Percentiles rank a stretch among this genome's conserved stretches.
phyloP scores from a whole-genome alignment of 1,140 invertebrate genomes.

The Hyposmocoma kahamanoa region DNA sequence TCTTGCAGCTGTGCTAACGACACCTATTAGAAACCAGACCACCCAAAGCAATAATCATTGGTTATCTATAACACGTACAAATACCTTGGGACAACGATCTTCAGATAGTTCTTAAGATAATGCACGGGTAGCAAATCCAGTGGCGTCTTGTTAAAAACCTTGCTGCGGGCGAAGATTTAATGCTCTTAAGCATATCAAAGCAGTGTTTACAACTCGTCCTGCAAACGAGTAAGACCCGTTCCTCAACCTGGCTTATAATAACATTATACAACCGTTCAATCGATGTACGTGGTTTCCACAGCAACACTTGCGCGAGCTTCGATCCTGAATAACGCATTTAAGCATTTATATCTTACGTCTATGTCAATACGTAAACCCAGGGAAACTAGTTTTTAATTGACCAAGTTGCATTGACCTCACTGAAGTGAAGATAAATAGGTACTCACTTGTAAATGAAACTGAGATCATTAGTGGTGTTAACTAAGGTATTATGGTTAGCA shows the following conservation, averaged over 20 bases:
- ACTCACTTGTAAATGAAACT: too few relatives aligned
- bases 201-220: constrained; percentile 20
- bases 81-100: background rate
- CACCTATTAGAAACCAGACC: too few relatives aligned
- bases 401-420: too few relatives aligned
- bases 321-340: too few relatives aligned
- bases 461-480: too few relatives aligned
- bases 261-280: constrained; percentile 18
- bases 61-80: background rate
- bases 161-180: constrained; percentile 15
- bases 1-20: too few relatives aligned
- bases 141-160: constrained; percentile 21
- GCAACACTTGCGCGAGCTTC: too few relatives aligned
- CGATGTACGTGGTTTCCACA: background rate
- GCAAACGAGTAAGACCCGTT: constrained; percentile 32
- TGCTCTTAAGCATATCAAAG: constrained; percentile 6
- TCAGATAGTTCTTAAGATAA: background rate
- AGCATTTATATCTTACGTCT: too few relatives aligned
- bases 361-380: too few relatives aligned
- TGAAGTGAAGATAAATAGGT: too few relatives aligned
- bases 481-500: too few relatives aligned
- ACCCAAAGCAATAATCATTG: constrained; percentile 1
- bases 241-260: constrained; percentile 32
- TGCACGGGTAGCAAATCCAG: background rate
- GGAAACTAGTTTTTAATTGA: too few relatives aligned